Percentiles rank a stretch among this genome's conserved stretches.
Conservation (phyloP, 2,113 vertebrate genomes). For the Labeo catla region DNA sequence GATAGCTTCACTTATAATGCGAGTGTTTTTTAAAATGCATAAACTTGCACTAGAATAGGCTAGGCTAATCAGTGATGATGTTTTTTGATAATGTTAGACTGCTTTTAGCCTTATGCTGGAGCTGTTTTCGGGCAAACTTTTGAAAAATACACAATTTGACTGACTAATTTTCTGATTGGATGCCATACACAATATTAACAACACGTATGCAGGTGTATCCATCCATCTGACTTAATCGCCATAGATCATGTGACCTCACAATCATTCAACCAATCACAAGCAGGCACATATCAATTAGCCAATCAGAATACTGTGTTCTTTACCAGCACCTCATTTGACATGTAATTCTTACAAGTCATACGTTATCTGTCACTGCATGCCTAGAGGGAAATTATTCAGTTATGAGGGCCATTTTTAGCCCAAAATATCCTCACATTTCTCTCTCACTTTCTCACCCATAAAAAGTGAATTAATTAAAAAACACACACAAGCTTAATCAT, state of each 20-base stretch:
- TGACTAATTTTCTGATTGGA: background rate
- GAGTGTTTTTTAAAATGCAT: too few relatives aligned
- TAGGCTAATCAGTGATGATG: too few relatives aligned
- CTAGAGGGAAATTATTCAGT: constrained; percentile 28
- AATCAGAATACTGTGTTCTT: constrained; percentile 9
- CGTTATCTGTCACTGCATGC: constrained; percentile 28
- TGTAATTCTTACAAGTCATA: constrained; percentile 37
- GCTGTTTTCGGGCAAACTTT: too few relatives aligned
- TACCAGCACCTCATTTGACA: background rate
- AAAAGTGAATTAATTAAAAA: constrained; percentile 3
- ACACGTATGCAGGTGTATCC: background rate
- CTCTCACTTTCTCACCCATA: constrained; percentile 8
- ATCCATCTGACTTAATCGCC: background rate
- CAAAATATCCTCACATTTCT: constrained; percentile 13
- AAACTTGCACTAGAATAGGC: too few relatives aligned
- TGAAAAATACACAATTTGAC: background rate
- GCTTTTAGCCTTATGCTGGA: too few relatives aligned
- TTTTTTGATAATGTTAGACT: too few relatives aligned
- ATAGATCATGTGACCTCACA: constrained; percentile 10
- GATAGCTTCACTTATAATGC: too few relatives aligned
- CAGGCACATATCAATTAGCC: background rate
- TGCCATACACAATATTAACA: background rate
- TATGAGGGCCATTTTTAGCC: background rate
- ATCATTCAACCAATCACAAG: background rate
- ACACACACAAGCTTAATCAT: background rate